Conservation (phyloP, 2,113 vertebrate genomes). For the Notarius quadriscutis region DNA sequence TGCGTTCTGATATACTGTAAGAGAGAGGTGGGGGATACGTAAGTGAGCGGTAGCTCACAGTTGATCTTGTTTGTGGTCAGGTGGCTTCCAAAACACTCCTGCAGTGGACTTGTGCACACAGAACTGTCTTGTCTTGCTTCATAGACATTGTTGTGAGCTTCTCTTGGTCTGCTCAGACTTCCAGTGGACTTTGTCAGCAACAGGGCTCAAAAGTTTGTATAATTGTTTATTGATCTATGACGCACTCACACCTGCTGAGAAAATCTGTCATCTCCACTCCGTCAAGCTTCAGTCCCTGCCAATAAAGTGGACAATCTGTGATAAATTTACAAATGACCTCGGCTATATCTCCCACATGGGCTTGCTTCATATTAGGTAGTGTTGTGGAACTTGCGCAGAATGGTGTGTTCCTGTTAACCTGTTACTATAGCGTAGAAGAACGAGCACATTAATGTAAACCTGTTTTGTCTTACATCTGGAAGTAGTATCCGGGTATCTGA, state of each 20-base stretch:
- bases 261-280: not conserved
- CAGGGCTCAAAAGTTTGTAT: not conserved
- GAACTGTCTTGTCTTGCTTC: not conserved
- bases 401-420: not conserved
- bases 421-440: not conserved
- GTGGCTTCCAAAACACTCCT: too few relatives aligned
- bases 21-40: too few relatives aligned
- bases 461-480: not conserved
- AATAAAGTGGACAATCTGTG: not conserved
- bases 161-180: not conserved
- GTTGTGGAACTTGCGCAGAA: not conserved
- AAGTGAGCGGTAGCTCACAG: too few relatives aligned
- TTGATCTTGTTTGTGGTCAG: too few relatives aligned
- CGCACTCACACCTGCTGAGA: not conserved
- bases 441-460: too few relatives aligned
- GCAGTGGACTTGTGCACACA: too few relatives aligned
- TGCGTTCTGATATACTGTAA: too few relatives aligned
- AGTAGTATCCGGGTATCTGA: too few relatives aligned
- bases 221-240: conserved; percentile 5
- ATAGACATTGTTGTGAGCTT: not conserved
- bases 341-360: not conserved
- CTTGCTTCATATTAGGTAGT: not conserved
- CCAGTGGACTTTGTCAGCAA: not conserved
- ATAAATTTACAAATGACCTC: not conserved
- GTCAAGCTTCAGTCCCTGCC: not conserved